Percentiles rank a stretch among this genome's conserved stretches.
Evolutionary conservation across 1,140 invertebrate species (phyloP).

Genomic region (Drosophila setifemur): DNA sequence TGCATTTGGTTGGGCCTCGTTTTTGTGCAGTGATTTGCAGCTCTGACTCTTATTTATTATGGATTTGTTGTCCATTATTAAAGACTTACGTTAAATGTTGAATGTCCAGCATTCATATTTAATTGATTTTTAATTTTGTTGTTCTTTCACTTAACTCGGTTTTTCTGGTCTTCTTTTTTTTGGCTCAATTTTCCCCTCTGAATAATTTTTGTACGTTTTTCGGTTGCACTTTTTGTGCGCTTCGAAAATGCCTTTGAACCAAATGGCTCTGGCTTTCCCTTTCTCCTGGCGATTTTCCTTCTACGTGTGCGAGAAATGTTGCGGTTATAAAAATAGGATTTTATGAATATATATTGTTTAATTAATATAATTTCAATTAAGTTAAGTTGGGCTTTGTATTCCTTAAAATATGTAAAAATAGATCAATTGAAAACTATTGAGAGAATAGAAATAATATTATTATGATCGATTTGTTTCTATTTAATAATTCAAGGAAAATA

Average conservation of each 20-base stretch:
- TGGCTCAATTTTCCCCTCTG: neutral
- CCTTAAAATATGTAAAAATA: no score
- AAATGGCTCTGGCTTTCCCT: slow-evolving; percentile 41
- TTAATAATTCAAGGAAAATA: no score
- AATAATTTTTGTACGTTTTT: slow-evolving; percentile 2
- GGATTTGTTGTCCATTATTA: slow-evolving; percentile 11
- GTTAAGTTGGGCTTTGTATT: no score
- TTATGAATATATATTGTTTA: no score
- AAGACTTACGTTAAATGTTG: slow-evolving; percentile 32
- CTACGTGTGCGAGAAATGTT: slow-evolving; percentile 2
- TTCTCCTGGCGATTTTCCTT: neutral
- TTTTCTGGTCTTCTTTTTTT: slow-evolving; percentile 9
- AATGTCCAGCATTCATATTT: slow-evolving; percentile 27
- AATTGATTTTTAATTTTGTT: slow-evolving; percentile 50
- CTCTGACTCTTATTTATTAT: slow-evolving; percentile 20
- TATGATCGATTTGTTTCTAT: no score
- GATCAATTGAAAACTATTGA: no score
- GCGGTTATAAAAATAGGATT: no score
- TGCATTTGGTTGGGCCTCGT: neutral
- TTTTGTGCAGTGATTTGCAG: neutral
- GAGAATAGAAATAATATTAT: no score
- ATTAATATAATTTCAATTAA: no score
- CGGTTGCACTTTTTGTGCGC: slow-evolving; percentile 37
- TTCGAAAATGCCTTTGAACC: slow-evolving; percentile 64
- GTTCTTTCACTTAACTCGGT: slow-evolving; percentile 9